Conservation (phyloP, 2,113 vertebrate genomes). For the Vidua macroura region DNA sequence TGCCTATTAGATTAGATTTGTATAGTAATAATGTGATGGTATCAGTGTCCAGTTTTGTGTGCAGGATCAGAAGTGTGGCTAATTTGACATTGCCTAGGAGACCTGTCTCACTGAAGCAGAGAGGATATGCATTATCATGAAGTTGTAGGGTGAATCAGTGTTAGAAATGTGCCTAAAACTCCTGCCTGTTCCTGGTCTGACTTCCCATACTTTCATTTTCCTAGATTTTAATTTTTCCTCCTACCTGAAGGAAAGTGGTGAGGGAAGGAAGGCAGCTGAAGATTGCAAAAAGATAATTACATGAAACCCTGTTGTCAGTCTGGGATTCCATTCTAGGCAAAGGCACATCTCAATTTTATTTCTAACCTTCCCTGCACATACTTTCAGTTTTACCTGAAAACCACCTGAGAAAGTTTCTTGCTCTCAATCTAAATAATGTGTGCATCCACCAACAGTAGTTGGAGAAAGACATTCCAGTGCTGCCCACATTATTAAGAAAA, state of each 20-base stretch:
- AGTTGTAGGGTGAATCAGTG: background rate
- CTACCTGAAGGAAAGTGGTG: background rate
- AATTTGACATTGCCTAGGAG: background rate
- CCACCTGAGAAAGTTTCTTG: background rate
- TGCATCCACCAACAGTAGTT: background rate
- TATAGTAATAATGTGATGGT: background rate
- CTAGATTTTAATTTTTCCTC: background rate
- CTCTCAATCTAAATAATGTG: background rate
- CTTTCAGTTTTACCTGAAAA: background rate
- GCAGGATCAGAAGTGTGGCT: background rate
- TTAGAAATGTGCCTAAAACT: background rate
- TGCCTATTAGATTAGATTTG: background rate
- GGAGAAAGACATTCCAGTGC: background rate
- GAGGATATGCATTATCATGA: background rate
- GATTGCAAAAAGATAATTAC: background rate
- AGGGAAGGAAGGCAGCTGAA: background rate
- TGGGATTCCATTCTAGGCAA: background rate
- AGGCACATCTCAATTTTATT: background rate
- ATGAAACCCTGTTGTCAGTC: background rate
- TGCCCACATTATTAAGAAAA: slow-evolving; percentile 28
- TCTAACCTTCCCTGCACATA: background rate
- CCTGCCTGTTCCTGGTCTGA: background rate
- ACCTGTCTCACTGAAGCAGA: background rate
- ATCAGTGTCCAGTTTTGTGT: background rate
- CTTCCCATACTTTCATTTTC: background rate